These are phyloP conservation scores for Pelosia muscerda DNA, from an alignment of 2,888 invertebrate species.

Conservation along the genomic window DNA sequence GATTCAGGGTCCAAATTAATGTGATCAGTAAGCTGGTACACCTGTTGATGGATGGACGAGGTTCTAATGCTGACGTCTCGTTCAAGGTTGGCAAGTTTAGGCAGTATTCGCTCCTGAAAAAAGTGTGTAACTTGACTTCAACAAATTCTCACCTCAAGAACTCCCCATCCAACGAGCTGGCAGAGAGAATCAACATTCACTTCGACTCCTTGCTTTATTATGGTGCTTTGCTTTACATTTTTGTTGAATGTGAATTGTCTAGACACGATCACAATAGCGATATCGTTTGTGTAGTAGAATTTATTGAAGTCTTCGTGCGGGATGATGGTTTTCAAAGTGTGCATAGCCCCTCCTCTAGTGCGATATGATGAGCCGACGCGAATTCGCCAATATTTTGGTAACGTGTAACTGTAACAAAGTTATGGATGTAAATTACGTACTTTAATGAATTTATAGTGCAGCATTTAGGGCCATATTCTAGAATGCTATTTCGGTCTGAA, in stretches of 20 bases:
- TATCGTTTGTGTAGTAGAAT: constrained; percentile 73
- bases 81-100: too few relatives aligned
- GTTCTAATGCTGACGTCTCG: too few relatives aligned
- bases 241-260: constrained; percentile 64
- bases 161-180: constrained; percentile 78
- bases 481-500: too few relatives aligned
- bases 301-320: constrained; percentile 71
- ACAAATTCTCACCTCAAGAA: constrained; percentile 63
- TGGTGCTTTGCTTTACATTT: constrained; percentile 73
- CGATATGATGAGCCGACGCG: constrained; percentile 78
- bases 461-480: too few relatives aligned
- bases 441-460: too few relatives aligned
- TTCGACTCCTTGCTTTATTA: constrained; percentile 71
- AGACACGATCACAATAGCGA: constrained; percentile 69
- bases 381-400: constrained; percentile 74
- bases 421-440: neutral
- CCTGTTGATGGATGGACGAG: too few relatives aligned
- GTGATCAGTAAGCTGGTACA: too few relatives aligned
- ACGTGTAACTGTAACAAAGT: constrained; percentile 66
- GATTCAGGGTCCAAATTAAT: too few relatives aligned
- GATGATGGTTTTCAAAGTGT: constrained; percentile 71
- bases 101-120: neutral
- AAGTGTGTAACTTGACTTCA: neutral
- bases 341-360: constrained; percentile 67
- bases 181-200: constrained; percentile 66